A percentile compares a stretch with the other conserved stretches of the same genome.
phyloP scores from a whole-genome alignment of 2,113 vertebrate genomes.

The Archocentrus centrarchus region DNA sequence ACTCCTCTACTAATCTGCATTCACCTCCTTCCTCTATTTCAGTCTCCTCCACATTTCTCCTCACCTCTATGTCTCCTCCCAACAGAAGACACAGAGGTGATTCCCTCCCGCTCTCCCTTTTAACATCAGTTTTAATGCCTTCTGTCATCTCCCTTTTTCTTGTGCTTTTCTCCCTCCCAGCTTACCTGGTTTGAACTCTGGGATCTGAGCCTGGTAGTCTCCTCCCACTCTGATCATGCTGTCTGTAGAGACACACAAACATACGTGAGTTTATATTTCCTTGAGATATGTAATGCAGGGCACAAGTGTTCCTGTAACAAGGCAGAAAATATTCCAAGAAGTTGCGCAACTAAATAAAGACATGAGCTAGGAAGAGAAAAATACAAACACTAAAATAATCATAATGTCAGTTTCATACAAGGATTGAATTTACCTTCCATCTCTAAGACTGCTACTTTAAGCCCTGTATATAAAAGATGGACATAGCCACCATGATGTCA shows the following conservation, averaged over 20 bases:
- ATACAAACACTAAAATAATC: background rate
- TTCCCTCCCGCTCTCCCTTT: background rate
- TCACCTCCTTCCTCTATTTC: constrained; percentile 5
- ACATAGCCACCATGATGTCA: no score
- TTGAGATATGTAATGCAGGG: background rate
- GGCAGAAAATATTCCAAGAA: background rate
- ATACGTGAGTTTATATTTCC: background rate
- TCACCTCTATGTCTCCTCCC: constrained; percentile 21
- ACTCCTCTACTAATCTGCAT: constrained; percentile 35
- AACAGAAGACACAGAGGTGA: background rate
- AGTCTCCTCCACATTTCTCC: constrained; percentile 18
- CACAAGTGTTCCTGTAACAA: background rate
- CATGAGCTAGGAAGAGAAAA: background rate
- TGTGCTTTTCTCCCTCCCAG: background rate
- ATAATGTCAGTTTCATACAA: background rate
- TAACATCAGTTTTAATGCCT: constrained; percentile 16
- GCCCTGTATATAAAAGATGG: no score
- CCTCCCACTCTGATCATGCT: constrained; percentile 95
- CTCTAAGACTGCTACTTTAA: no score
- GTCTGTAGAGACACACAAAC: constrained; percentile 76
- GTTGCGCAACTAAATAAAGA: background rate
- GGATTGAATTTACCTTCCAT: background rate
- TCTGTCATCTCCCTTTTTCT: background rate
- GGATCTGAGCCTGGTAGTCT: constrained; percentile 93
- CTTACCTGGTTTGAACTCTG: constrained; percentile 93